These are phyloP conservation scores for Chelon labrosus DNA, from an alignment of 2,797 vertebrate species.

Conservation along the genomic window DNA sequence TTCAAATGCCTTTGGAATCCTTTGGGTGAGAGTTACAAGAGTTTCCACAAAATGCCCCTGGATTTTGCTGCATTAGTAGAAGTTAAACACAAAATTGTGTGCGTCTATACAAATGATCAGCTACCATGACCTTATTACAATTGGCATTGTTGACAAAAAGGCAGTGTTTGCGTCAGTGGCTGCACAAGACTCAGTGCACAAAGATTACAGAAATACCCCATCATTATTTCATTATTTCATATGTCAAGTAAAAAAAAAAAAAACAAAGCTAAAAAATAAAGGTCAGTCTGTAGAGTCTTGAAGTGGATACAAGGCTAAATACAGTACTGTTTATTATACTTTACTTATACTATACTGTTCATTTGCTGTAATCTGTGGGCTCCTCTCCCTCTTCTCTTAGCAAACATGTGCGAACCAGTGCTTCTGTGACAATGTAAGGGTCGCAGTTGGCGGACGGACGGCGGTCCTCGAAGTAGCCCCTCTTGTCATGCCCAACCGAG, in stretches of 20 bases:
- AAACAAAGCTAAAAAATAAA: constrained; percentile 5
- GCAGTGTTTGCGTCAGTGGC: constrained; percentile 32
- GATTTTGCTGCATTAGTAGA: constrained; percentile 36
- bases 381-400: constrained; percentile 91
- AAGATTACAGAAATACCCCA: constrained; percentile 1
- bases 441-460: constrained; percentile 97
- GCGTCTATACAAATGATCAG: constrained; percentile 21
- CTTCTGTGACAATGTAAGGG: constrained; percentile 93
- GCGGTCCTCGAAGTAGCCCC: constrained; percentile 97
- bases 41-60: constrained; percentile 28
- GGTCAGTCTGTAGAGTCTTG: constrained; percentile 9
- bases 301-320: constrained; percentile 18
- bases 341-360: constrained; percentile 14
- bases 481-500: constrained; percentile 91
- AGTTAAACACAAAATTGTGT: constrained; percentile 31
- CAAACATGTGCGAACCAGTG: constrained; percentile 92
- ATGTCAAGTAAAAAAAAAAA: constrained; percentile 32
- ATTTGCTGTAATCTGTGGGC: constrained; percentile 86
- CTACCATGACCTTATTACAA: constrained; percentile 16
- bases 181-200: background rate
- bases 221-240: constrained; percentile 30
- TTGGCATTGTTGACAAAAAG: constrained; percentile 11
- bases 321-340: constrained; percentile 37
- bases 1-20: constrained; percentile 57
- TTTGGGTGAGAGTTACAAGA: constrained; percentile 41